These are phyloP conservation scores for Danio albolineatus DNA, from an alignment of 2,797 vertebrate species.

Conservation along the genomic window DNA sequence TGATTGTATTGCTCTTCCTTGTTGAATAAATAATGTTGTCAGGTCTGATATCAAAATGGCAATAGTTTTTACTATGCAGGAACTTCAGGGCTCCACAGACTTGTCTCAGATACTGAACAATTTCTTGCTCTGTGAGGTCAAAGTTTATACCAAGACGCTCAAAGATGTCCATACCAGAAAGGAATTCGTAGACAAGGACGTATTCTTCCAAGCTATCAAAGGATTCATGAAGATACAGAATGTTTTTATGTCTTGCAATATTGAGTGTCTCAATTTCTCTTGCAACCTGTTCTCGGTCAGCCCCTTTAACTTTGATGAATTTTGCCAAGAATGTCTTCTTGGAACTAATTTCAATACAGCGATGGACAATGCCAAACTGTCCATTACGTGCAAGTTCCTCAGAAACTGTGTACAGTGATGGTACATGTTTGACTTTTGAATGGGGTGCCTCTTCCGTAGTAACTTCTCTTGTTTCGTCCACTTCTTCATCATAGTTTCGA, in stretches of 20 bases:
- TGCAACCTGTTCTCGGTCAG: constrained; percentile 94
- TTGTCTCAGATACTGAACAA: constrained; percentile 91
- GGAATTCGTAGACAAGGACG: constrained; percentile 96
- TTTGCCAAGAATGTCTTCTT: constrained; percentile 99
- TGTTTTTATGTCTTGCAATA: constrained; percentile 88
- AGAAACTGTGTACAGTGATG: constrained; percentile 91
- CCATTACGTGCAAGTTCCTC: constrained; percentile 93
- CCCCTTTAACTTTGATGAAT: constrained; percentile 97
- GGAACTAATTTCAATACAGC: constrained; percentile 90
- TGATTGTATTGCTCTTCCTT: constrained; percentile 88
- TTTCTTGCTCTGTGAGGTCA: constrained; percentile 95
- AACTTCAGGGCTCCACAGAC: constrained; percentile 91
- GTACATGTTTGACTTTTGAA: constrained; percentile 91
- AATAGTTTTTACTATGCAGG: constrained; percentile 89
- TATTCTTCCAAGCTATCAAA: constrained; percentile 99
- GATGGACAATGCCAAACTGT: constrained; percentile 94
- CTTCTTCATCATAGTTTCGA: constrained; percentile 97
- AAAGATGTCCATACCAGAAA: constrained; percentile 97
- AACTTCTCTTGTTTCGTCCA: constrained; percentile 90
- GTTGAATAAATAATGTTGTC: constrained; percentile 97
- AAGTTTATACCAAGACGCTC: constrained; percentile 94
- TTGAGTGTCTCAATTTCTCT: constrained; percentile 98
- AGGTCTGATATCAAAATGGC: constrained; percentile 94
- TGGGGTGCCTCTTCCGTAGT: constrained; percentile 86
- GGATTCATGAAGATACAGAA: constrained; percentile 93